These are phyloP conservation scores for Melikaiella ostensackeni DNA, from an alignment of 2,888 invertebrate genomes.

Conservation along the genomic window DNA sequence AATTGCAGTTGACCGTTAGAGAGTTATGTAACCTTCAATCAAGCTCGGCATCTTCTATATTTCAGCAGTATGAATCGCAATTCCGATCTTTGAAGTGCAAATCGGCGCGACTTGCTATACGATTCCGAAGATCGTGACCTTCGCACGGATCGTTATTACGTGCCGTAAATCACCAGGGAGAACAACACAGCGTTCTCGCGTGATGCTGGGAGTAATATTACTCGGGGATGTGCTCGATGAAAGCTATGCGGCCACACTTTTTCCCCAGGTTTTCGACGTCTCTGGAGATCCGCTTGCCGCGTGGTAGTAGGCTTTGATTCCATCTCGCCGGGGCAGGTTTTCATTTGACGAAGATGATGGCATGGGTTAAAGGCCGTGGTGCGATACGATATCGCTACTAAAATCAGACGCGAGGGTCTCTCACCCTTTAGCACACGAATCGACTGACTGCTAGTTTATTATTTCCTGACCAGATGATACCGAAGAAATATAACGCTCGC, in stretches of 20 bases:
- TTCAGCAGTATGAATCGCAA: conserved; percentile 19
- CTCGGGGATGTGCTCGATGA: conserved; percentile 26
- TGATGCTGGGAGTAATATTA: conserved; percentile 28
- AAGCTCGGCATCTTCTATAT: conserved; percentile 8
- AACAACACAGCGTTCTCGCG: conserved; percentile 18
- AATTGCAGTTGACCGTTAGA: neutral
- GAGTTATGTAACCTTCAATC: conserved; percentile 27
- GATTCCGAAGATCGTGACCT: conserved; percentile 32
- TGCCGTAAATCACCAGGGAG: conserved; percentile 26
- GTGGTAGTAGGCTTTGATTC: conserved; percentile 14
- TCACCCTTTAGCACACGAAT: conserved; percentile 14
- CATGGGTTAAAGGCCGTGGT: conserved; percentile 10
- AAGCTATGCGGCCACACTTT: conserved; percentile 24
- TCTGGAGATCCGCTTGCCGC: neutral
- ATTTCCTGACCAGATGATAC: conserved; percentile 19
- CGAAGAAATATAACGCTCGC: conserved; percentile 16
- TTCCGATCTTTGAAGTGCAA: conserved; percentile 13
- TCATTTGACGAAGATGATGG: conserved; percentile 29
- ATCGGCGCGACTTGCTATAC: conserved; percentile 8
- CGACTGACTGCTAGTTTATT: conserved; percentile 4
- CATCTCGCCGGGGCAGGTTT: neutral
- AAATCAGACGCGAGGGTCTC: conserved; percentile 19
- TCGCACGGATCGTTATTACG: conserved; percentile 33
- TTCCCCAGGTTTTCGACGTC: neutral
- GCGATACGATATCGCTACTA: conserved; percentile 17